These are phyloP conservation scores for Drosophila melanogaster DNA, from an alignment of 1,140 invertebrate genomes.

Conservation along the genomic window Release_6_plus_ISO1_MT NT_033777.3:15137001-15137500, in stretches of 20 bases:
- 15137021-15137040: conserved; percentile 13
- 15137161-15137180: conserved; percentile 58
- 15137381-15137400: neutral
- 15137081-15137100: conserved; percentile 24
- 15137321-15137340: conserved; percentile 19
- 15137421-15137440: neutral
- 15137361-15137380: conserved; percentile 17
- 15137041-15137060: conserved; percentile 31
- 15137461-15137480: conserved; percentile 3
- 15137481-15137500: neutral
- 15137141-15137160: conserved; percentile 53
- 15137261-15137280: conserved; percentile 38
- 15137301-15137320: neutral
- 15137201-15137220: conserved; percentile 27
- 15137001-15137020: conserved; percentile 15
- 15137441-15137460: neutral
- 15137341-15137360: conserved; percentile 15
- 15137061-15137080: conserved; percentile 25
- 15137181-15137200: conserved; percentile 12
- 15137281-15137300: neutral
- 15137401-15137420: conserved; percentile 3
- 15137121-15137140: neutral
- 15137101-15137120: neutral
- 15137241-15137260: conserved; percentile 16
- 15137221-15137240: conserved; percentile 10